These are phyloP conservation scores for Umimayanthus chanpuru DNA, from an alignment of 92 coral and sea anemone genomes.

Conservation along the genomic window DNA sequence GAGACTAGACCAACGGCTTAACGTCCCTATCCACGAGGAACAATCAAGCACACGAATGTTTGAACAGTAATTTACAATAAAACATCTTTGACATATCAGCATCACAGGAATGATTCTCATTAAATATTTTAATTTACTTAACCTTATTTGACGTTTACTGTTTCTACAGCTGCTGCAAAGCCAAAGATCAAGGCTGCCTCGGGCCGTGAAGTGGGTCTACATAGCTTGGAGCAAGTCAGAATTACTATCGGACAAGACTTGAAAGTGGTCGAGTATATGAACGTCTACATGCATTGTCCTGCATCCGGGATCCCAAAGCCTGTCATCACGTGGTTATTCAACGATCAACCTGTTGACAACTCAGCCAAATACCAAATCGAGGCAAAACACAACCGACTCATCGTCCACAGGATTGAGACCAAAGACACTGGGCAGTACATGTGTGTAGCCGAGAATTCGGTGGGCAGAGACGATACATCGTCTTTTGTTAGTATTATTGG, in stretches of 20 bases:
- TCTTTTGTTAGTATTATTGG: conserved; percentile 77
- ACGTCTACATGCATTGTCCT: conserved; percentile 70
- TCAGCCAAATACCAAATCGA: conserved; percentile 59
- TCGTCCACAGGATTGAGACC: conserved; percentile 58
- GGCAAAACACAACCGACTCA: conserved; percentile 52
- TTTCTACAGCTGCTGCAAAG: conserved; percentile 63
- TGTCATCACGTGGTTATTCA: conserved; percentile 71
- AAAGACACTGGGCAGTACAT: conserved; percentile 81
- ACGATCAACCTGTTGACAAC: conserved; percentile 60
- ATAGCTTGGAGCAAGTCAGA: conserved; percentile 66
- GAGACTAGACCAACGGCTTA: too few species aligned
- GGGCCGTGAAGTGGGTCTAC: conserved; percentile 63
- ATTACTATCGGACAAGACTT: conserved; percentile 81
- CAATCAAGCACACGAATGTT: too few species aligned
- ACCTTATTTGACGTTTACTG: not conserved
- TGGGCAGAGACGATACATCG: conserved; percentile 59
- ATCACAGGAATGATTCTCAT: too few species aligned
- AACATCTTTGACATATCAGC: too few species aligned
- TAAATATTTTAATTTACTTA: too few species aligned
- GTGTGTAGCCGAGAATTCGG: conserved; percentile 70
- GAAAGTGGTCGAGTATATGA: conserved; percentile 71
- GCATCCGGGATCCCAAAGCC: conserved; percentile 80
- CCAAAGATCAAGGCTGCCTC: conserved; percentile 63
- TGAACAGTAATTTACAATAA: too few species aligned
- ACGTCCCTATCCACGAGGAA: too few species aligned